phyloP scores from a whole-genome alignment of 2,888 invertebrate species.

The Kuschelorhynchus macadamiae region DNA sequence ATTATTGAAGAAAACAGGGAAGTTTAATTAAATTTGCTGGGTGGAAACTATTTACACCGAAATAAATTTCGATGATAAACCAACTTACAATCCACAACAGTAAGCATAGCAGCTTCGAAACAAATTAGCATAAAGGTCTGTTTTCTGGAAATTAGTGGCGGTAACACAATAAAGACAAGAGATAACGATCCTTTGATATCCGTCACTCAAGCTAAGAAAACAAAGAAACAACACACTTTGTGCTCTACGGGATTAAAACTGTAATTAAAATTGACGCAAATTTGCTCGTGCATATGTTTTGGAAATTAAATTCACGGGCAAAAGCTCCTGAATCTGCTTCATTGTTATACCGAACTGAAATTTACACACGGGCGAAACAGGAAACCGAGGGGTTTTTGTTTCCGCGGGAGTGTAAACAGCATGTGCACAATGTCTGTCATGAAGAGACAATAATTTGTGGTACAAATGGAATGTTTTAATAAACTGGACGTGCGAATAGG shows the following conservation, averaged over 20 bases:
- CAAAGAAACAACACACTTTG: background rate
- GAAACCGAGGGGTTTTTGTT: constrained; percentile 5
- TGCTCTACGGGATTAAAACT: constrained; percentile 17
- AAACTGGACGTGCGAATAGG: too few species aligned
- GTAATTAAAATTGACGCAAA: constrained; percentile 25
- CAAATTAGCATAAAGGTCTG: background rate
- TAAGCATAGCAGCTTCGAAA: background rate
- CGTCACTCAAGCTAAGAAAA: constrained; percentile 8
- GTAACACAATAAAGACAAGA: background rate
- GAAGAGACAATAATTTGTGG: background rate
- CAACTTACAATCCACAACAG: background rate
- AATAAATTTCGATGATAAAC: background rate
- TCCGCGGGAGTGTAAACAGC: background rate
- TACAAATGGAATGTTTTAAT: too few species aligned
- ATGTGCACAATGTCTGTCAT: background rate
- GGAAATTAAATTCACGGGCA: constrained; percentile 17
- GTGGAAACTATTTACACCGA: background rate
- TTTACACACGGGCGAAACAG: constrained; percentile 11
- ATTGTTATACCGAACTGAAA: constrained; percentile 9
- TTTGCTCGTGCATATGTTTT: constrained; percentile 15
- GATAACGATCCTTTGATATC: background rate
- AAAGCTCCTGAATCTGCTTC: constrained; percentile 4
- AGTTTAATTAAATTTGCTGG: too few species aligned
- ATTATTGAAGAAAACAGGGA: too few species aligned
- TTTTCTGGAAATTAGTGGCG: background rate